Conservation (phyloP, 2,888 invertebrate genomes). For the Apoda limacodes region DNA sequence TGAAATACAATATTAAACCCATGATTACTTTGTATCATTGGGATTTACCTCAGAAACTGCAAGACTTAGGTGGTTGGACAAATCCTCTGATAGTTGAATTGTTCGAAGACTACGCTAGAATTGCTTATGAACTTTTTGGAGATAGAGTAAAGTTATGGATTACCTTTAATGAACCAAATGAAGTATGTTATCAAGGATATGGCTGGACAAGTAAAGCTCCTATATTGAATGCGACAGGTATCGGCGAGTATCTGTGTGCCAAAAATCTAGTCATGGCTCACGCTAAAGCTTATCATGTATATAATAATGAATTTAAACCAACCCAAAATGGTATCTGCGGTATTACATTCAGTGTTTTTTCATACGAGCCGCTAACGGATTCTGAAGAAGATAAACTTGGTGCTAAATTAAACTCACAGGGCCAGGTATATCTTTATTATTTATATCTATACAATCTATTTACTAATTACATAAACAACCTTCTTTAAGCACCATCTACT, state of each 20-base stretch:
- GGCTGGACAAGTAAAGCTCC: constrained; percentile 26
- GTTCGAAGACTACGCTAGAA: constrained; percentile 52
- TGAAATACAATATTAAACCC: constrained; percentile 70
- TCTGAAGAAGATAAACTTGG: constrained; percentile 9
- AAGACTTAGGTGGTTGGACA: constrained; percentile 64
- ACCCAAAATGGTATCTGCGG: constrained; percentile 26
- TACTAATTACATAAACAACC: too few species aligned
- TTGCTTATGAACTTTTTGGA: constrained; percentile 47
- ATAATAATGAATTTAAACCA: constrained; percentile 32
- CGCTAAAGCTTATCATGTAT: constrained; percentile 45
- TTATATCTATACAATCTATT: too few species aligned
- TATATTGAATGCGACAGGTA: constrained; percentile 40
- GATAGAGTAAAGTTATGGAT: constrained; percentile 51
- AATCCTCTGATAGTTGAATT: constrained; percentile 50
- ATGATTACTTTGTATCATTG: too few species aligned
- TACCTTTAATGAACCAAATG: too few species aligned
- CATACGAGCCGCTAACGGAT: constrained; percentile 34
- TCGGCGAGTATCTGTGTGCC: constrained; percentile 47
- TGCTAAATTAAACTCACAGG: constrained; percentile 21
- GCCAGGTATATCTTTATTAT: constrained; percentile 30
- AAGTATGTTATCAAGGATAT: constrained; percentile 27
- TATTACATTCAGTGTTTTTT: constrained; percentile 18
- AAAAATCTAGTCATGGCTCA: constrained; percentile 66
- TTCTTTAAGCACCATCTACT: too few species aligned
- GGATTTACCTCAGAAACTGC: constrained; percentile 59